Conservation (phyloP, 2,888 invertebrate genomes). For the Zonitis immaculata region DNA sequence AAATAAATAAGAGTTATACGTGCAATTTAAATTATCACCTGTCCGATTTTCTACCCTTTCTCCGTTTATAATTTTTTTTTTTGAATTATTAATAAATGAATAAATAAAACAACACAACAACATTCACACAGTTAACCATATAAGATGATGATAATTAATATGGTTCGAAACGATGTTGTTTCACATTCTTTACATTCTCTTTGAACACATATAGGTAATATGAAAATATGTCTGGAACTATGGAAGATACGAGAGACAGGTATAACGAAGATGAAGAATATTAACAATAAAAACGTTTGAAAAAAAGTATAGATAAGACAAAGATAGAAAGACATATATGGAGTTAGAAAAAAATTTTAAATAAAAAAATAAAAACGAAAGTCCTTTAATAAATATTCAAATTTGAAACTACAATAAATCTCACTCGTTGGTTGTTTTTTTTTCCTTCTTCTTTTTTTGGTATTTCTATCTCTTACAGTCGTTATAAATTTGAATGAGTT, state of each 20-base stretch:
- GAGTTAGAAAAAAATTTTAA: constrained; percentile 26
- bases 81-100: background rate
- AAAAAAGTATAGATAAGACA: background rate
- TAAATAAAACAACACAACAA: constrained; percentile 1
- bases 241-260: constrained; percentile 28
- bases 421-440: too few species aligned
- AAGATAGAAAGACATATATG: constrained; percentile 16
- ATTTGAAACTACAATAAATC: constrained; percentile 45
- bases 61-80: too few species aligned
- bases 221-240: constrained; percentile 39
- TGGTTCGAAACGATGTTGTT: constrained; percentile 30
- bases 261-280: constrained; percentile 12
- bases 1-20: background rate
- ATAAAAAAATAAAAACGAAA: too few species aligned
- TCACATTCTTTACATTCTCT: constrained; percentile 39
- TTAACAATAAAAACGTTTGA: background rate
- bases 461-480: background rate
- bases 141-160: constrained; percentile 31
- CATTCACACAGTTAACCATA: constrained; percentile 2
- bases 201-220: constrained; percentile 28
- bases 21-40: constrained; percentile 31
- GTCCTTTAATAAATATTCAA: constrained; percentile 48
- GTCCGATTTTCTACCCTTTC: constrained; percentile 1
- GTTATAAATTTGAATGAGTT: background rate
- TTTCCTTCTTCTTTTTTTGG: too few species aligned